Evolutionary conservation across 1,140 invertebrate genomes (phyloP).

Genomic region (Babylonia areolata): DNA sequence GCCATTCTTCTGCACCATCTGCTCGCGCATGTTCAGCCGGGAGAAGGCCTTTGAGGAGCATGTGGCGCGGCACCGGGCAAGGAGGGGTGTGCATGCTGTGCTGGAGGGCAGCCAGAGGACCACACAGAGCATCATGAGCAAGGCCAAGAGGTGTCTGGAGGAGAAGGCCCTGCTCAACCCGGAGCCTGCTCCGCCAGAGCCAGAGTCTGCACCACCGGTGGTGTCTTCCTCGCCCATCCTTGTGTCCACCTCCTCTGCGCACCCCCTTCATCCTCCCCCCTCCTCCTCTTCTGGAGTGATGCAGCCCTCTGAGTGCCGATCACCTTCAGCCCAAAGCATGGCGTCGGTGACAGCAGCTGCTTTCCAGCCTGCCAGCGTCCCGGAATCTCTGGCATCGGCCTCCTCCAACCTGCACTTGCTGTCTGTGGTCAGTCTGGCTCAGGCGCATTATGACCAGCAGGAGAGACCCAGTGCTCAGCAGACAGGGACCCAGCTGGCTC

Average conservation of each 20-base stretch:
- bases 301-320: too few species aligned
- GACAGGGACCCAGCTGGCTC: too few species aligned
- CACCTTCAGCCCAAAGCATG: too few species aligned
- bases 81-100: slow-evolving; percentile 3
- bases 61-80: slow-evolving; percentile 14
- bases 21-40: slow-evolving; percentile 21
- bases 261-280: not conserved
- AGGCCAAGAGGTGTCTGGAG: slow-evolving; percentile 38
- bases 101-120: slow-evolving; percentile 22
- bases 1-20: slow-evolving; percentile 26
- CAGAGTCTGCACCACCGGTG: not conserved
- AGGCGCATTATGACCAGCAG: slow-evolving; percentile 11
- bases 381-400: not conserved
- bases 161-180: slow-evolving; percentile 13
- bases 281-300: not conserved
- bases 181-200: not conserved
- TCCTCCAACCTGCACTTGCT: slow-evolving; percentile 25
- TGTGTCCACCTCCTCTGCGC: not conserved
- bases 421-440: slow-evolving; percentile 25
- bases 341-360: too few species aligned
- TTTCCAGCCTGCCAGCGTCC: not conserved
- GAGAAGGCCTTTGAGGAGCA: slow-evolving; percentile 21
- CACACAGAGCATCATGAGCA: slow-evolving; percentile 9
- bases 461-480: too few species aligned
- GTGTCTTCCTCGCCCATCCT: not conserved